phyloP scores from a whole-genome alignment of 2,113 vertebrate species.

The Elgaria multicarinata region DNA sequence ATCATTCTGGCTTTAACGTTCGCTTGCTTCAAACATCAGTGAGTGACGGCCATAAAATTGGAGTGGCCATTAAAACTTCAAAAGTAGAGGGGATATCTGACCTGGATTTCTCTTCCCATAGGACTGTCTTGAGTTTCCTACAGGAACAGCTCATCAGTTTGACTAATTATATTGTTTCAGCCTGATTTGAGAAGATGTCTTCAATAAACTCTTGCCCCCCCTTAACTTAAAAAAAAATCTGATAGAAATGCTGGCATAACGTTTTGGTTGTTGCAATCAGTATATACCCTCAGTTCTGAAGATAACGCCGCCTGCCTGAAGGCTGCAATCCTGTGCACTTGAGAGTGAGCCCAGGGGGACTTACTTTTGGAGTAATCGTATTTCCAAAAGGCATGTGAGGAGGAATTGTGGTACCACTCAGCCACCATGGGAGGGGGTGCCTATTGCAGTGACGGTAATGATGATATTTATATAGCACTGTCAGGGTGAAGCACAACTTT shows the following conservation, averaged over 20 bases:
- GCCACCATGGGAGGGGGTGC: no score
- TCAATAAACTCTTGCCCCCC: neutral
- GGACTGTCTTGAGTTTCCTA: conserved; percentile 23
- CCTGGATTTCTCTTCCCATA: conserved; percentile 62
- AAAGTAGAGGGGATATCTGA: conserved; percentile 64
- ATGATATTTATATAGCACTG: neutral
- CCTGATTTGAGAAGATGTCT: conserved; percentile 35
- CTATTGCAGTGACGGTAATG: no score
- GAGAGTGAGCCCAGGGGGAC: neutral
- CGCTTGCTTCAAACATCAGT: conserved; percentile 67
- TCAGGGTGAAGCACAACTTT: neutral
- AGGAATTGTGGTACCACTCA: neutral
- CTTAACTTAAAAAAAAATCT: neutral
- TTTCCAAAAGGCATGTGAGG: neutral
- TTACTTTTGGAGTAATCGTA: neutral
- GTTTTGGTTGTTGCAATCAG: conserved; percentile 17
- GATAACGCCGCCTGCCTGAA: neutral
- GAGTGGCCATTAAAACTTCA: conserved; percentile 76
- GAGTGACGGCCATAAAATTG: conserved; percentile 69
- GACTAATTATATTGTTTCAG: conserved; percentile 43
- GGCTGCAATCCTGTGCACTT: neutral
- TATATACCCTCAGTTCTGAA: conserved; percentile 16
- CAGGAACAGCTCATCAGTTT: conserved; percentile 54
- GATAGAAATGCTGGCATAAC: neutral
- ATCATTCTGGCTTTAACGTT: conserved; percentile 59